A percentile compares a stretch with the other conserved stretches of the same genome.
These are phyloP conservation scores for Sebastolobus alascanus DNA, from an alignment of 2,797 vertebrate species.

Conservation along the genomic window DNA sequence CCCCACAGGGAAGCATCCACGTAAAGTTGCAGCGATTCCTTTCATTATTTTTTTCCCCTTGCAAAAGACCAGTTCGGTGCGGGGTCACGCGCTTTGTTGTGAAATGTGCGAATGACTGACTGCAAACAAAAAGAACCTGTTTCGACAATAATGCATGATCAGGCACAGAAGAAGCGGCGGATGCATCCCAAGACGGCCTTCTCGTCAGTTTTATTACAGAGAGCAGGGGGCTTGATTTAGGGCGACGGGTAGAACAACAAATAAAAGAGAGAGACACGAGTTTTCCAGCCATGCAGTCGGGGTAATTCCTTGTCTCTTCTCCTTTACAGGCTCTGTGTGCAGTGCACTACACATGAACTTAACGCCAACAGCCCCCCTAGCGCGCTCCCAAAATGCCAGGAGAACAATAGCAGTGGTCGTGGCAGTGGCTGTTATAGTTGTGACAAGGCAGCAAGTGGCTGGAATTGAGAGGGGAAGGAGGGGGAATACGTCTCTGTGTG, in stretches of 20 bases:
- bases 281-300: slow-evolving; percentile 33
- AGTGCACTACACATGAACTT: slow-evolving; percentile 52
- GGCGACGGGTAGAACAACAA: slow-evolving; percentile 50
- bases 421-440: slow-evolving; percentile 50
- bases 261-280: slow-evolving; percentile 32
- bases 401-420: slow-evolving; percentile 56
- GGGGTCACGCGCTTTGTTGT: slow-evolving; percentile 25
- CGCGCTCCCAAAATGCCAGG: slow-evolving; percentile 36
- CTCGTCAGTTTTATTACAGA: slow-evolving; percentile 49
- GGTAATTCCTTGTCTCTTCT: slow-evolving; percentile 41
- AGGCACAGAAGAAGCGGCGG: not conserved
- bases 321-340: slow-evolving; percentile 36
- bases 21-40: slow-evolving; percentile 36
- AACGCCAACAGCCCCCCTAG: slow-evolving; percentile 50
- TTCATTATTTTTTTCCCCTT: slow-evolving; percentile 28
- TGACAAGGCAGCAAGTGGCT: slow-evolving; percentile 61
- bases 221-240: slow-evolving; percentile 34
- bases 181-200: slow-evolving; percentile 10
- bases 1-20: slow-evolving; percentile 31
- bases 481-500: slow-evolving; percentile 18
- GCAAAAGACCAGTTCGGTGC: not conserved
- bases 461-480: slow-evolving; percentile 45
- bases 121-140: not conserved
- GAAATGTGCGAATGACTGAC: not conserved
- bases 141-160: slow-evolving; percentile 11